These are phyloP conservation scores for Macaca mulatta DNA, from an alignment of 2,113 vertebrate genomes.

Conservation along the genomic window DNA sequence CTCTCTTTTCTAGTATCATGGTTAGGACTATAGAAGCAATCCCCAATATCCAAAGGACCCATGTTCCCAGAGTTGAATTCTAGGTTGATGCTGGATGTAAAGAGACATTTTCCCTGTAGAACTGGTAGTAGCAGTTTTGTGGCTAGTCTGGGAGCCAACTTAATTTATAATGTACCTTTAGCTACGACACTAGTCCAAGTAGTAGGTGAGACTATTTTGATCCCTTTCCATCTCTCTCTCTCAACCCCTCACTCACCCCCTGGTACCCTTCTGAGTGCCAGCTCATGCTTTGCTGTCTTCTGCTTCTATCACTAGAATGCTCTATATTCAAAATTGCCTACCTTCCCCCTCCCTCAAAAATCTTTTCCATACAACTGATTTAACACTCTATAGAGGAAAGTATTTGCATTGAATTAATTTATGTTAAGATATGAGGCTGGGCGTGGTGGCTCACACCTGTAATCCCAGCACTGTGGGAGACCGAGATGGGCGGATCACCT, in stretches of 20 bases:
- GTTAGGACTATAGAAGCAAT: not conserved
- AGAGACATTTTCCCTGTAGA: not conserved
- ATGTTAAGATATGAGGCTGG: not conserved
- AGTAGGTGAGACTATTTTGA: not conserved
- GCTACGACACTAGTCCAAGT: not conserved
- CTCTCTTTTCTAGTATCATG: not conserved
- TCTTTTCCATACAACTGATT: not conserved
- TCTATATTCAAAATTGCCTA: not conserved
- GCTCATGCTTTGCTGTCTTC: not conserved
- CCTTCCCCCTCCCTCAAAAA: not conserved
- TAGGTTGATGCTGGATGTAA: not conserved
- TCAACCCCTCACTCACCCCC: not conserved
- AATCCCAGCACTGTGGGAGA: too few relatives aligned
- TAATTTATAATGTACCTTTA: not conserved
- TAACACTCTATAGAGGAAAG: not conserved
- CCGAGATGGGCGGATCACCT: too few relatives aligned
- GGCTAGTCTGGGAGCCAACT: not conserved
- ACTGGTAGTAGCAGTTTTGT: not conserved
- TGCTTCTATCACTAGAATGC: not conserved
- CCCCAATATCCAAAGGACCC: not conserved
- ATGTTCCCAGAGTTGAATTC: not conserved
- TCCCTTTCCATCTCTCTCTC: not conserved
- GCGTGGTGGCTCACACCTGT: too few relatives aligned
- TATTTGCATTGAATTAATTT: not conserved
- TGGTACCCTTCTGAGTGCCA: not conserved